Base-by-base conservation (phyloP, 2,797 vertebrate species). In the Philypnodon macrostomus region DNA sequence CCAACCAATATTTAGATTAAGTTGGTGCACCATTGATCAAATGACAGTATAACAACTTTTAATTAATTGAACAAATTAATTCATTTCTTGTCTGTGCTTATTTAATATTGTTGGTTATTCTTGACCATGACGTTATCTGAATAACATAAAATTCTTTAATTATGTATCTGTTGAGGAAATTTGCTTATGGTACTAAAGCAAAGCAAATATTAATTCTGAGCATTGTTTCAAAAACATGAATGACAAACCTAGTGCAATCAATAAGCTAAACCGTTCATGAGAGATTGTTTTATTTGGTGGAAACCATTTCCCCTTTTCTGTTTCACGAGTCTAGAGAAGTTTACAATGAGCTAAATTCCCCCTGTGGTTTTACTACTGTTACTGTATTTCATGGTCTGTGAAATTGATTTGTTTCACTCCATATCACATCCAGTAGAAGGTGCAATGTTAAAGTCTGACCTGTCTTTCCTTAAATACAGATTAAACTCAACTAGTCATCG, bases 371-470 rank as follows among this genome's bases (percentile, higher is more conserved):
- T 48, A 63, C 64, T 65, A 72, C 78, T 73, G 77, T 83, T 83
- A 79, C 85, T 83, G 83, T 86, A 84, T 83, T 85, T 85, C 86
- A 85, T 81, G 85, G 79, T 82, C 79, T 87, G 80, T 85, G 82
- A 87, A 86, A 85, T 84, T 80, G 81, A 86, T 88, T 87, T 81
- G 85, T 84, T 85, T 88, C 82, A 85, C 82, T 86, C 83, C 73
- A 77, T 74, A 80, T 84, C 79, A 83, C 81, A 84, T 86, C 58
- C 64, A 80, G 78, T 83, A 77, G 70, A 85, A 84, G 79, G 78
- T 78, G 67, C 67, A 75, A 70, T 34, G 55, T 65, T 70, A 61
- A 73, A 79, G 66, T 73, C 69, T 53, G 75, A 81, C 82, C 78
- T 83, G 67, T 63, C 55, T 80, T 71, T 75, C 49, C 71, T 77